Base-by-base conservation (phyloP, 2,113 vertebrate genomes). In the Arothron firmamentum region DNA sequence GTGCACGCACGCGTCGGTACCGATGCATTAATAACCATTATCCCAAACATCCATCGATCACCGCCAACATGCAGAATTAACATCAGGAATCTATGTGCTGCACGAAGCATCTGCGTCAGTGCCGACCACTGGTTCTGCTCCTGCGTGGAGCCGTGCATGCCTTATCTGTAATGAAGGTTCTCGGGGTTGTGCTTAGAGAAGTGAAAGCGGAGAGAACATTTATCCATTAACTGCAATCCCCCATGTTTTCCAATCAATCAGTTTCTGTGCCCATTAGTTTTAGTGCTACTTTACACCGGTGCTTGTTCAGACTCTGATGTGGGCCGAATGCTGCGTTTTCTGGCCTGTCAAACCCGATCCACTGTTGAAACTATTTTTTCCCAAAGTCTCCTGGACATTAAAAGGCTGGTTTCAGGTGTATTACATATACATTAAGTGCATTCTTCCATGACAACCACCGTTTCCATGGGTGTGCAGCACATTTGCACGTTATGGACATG, bases 11-110 rank as follows among this genome's bases (percentile, higher is more conserved):
- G 49, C 6, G 56, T 65, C 49, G 70, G 52, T 58, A 57, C 67
- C 83, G 82, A 83, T 80, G 74, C 75, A 81, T 91, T 88, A 88
- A 86, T 82, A 84, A 87, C 71, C 81, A 85, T 90, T 88, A 77
- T 62, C 65, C 67, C 14, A 56, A 31, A 65, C 72, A 62, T 59
- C 41, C 80, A 90, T 90, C 82, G 70, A 89, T 89, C 87, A 88
- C 57, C 57, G 67, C 65, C 75, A 78, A 70, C 76, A 65, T 80
- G 81, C 62, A 67, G 77, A 79, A 86, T 88, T 70, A 83, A 81
- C 72, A 60, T 53, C 62, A 53, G 70, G 62, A 53, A 62, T 72
- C 50, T 74, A 65, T 70, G 71, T 76, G 25, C 20, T 16, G 21
- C 14, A 8, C 12, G 25, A 7, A 28, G 21, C 15, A 15, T 16